Conservation (phyloP, 2,797 vertebrate species). For the Lagocephalus sceleratus region DNA sequence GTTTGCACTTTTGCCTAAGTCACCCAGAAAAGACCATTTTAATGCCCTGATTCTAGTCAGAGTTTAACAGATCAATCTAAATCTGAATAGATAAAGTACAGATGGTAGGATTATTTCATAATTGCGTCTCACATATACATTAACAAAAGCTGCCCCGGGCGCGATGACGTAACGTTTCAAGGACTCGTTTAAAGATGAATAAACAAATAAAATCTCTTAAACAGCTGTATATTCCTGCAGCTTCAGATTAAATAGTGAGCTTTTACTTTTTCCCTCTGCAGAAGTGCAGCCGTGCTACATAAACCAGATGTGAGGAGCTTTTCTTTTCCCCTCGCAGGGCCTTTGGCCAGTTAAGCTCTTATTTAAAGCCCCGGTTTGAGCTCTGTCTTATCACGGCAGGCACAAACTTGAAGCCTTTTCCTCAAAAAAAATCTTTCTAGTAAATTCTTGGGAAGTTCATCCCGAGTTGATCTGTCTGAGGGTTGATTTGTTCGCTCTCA, state of each 20-base stretch:
- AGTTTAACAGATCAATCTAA: too few relatives aligned
- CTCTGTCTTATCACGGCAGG: constrained; percentile 17
- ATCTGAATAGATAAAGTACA: too few relatives aligned
- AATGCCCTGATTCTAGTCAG: too few relatives aligned
- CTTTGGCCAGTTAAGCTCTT: constrained; percentile 7
- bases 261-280: constrained; percentile 10
- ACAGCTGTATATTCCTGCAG: constrained; percentile 15
- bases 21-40: too few relatives aligned
- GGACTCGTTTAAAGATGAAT: too few relatives aligned
- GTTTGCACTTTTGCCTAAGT: too few relatives aligned
- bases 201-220: background rate
- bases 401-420: constrained; percentile 6
- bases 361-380: background rate
- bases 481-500: constrained; percentile 16
- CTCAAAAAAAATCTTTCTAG: constrained; percentile 15
- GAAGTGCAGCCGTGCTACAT: constrained; percentile 2
- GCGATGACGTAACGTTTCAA: too few relatives aligned
- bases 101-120: too few relatives aligned
- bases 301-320: background rate
- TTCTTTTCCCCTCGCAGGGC: constrained; percentile 11
- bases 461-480: constrained; percentile 1
- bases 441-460: constrained; percentile 22
- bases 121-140: too few relatives aligned
- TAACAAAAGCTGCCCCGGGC: too few relatives aligned
- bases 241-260: constrained; percentile 22